phyloP scores from a whole-genome alignment of 2,888 invertebrate species.

The Cheiracanthium punctorium region DNA sequence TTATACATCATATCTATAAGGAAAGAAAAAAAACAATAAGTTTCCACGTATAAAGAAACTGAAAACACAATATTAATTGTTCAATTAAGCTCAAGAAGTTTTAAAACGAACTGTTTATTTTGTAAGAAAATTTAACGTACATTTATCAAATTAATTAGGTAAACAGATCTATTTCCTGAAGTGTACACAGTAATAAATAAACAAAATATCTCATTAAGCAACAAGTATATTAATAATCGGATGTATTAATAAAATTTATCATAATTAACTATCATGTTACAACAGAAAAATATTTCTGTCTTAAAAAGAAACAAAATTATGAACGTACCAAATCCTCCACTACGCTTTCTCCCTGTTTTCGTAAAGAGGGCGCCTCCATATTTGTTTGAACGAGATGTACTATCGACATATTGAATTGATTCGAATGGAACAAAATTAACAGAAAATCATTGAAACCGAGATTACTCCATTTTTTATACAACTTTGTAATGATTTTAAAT shows the following conservation, averaged over 20 bases:
- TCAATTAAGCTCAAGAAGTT: too few species aligned
- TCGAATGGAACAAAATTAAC: background rate
- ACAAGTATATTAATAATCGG: too few species aligned
- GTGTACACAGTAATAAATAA: too few species aligned
- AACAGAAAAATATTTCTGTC: too few species aligned
- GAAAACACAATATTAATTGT: too few species aligned
- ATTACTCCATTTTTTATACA: background rate
- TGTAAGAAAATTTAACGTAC: too few species aligned
- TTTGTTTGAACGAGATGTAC: slow-evolving; percentile 52
- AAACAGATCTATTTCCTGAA: background rate
- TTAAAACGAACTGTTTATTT: too few species aligned
- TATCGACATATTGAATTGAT: slow-evolving; percentile 12
- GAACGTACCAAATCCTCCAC: background rate
- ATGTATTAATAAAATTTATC: too few species aligned
- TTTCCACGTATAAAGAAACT: too few species aligned
- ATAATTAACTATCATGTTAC: too few species aligned
- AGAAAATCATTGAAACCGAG: background rate
- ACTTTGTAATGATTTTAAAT: background rate
- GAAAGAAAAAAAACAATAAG: background rate
- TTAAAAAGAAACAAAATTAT: too few species aligned
- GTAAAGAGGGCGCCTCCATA: slow-evolving; percentile 69
- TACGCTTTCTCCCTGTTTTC: background rate
- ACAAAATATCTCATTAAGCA: too few species aligned
- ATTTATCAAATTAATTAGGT: background rate
- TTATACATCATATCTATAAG: background rate